These are phyloP conservation scores for Criorhina ranunculi DNA, from an alignment of 2,888 invertebrate species.

Conservation along the genomic window DNA sequence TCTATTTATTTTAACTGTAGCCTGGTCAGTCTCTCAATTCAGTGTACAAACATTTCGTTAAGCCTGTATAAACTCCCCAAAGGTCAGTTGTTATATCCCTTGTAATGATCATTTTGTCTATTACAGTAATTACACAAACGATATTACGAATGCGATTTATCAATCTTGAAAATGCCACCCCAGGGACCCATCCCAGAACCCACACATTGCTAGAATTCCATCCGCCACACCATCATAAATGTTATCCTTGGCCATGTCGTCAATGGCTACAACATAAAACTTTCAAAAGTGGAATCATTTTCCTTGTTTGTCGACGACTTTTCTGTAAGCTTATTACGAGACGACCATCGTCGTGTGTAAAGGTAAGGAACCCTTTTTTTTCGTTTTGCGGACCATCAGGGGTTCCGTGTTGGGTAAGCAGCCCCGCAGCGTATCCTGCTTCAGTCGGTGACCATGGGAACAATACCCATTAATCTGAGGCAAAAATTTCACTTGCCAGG, in stretches of 20 bases:
- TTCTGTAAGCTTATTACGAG: constrained; percentile 24
- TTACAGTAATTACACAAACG: constrained; percentile 61
- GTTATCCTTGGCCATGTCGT: constrained; percentile 10
- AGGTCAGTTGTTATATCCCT: constrained; percentile 43
- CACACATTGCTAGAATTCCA: constrained; percentile 16
- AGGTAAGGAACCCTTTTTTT: constrained; percentile 17
- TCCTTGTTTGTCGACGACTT: constrained; percentile 16
- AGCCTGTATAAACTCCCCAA: constrained; percentile 19
- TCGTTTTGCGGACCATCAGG: neutral
- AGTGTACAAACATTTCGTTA: constrained; percentile 1
- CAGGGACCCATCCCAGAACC: constrained; percentile 34
- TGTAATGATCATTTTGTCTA: constrained; percentile 50
- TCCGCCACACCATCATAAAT: neutral
- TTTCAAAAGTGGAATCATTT: constrained; percentile 20
- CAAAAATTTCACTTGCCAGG: constrained; percentile 13
- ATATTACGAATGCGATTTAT: constrained; percentile 57
- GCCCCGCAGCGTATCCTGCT: neutral
- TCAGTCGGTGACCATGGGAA: neutral
- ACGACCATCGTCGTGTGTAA: neutral
- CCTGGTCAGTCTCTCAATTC: neutral
- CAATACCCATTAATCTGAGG: constrained; percentile 14
- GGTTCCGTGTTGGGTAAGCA: neutral
- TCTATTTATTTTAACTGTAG: too few relatives aligned
- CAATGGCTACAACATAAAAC: constrained; percentile 21
- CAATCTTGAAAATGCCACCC: constrained; percentile 48